These are phyloP conservation scores for Pterostichus niger DNA, from an alignment of 2,888 invertebrate genomes.

Conservation along the genomic window DNA sequence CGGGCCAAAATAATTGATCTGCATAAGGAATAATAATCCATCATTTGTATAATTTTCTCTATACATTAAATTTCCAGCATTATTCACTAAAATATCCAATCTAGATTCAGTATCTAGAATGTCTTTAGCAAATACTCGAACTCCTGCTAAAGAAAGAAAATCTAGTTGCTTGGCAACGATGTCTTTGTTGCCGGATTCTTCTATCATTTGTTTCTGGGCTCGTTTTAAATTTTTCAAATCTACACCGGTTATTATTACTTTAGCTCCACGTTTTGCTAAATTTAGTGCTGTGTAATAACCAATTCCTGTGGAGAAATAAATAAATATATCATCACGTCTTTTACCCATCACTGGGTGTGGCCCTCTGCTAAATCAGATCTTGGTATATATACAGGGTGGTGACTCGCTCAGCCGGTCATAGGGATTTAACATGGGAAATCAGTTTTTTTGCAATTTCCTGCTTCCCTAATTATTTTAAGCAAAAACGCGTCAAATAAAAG, in stretches of 20 bases:
- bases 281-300: slow-evolving; percentile 76
- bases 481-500: no score
- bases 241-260: slow-evolving; percentile 79
- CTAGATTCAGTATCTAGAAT: slow-evolving; percentile 79
- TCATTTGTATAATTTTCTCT: slow-evolving; percentile 78
- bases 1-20: slow-evolving; percentile 86
- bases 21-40: slow-evolving; percentile 84
- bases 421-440: no score
- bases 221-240: slow-evolving; percentile 74
- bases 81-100: slow-evolving; percentile 84
- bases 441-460: no score
- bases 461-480: no score
- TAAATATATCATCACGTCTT: background rate
- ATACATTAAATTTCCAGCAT: slow-evolving; percentile 80
- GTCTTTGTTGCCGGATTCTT: slow-evolving; percentile 74
- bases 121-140: slow-evolving; percentile 82
- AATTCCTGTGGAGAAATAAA: slow-evolving; percentile 75
- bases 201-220: slow-evolving; percentile 73
- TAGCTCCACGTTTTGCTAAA: slow-evolving; percentile 78
- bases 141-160: slow-evolving; percentile 79
- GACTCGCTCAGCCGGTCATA: no score
- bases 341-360: no score
- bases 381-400: no score
- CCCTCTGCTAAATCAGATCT: no score
- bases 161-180: slow-evolving; percentile 78